Base-by-base conservation (phyloP, 2,113 vertebrate species). In the Bufo bufo region DNA sequence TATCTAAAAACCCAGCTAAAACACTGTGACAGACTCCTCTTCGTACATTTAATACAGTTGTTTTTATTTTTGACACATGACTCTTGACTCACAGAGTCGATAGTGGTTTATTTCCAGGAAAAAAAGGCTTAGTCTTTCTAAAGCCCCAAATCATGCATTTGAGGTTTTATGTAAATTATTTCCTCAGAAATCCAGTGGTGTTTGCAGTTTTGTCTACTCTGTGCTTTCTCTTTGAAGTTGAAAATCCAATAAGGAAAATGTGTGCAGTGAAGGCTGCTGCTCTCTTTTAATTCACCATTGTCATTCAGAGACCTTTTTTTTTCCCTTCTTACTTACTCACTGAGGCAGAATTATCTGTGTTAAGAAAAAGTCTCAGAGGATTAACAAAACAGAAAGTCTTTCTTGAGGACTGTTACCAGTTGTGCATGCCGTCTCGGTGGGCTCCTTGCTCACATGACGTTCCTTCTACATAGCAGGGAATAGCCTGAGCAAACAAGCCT, bases 201-300 rank as follows among this genome's bases (percentile, higher is more conserved):
- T 59, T 87, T 74, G 79, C 63, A 74, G 86, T 87, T 82, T 82
- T 82, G 86, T 83, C 79, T 88, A 12, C 69, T 49, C 43, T 11
- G 14, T 52, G 66, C 10, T 50, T 33, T 75, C 72, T 49, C 80
- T 83, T 83, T 83, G 80, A 88, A 88, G 80, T 83, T 45, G 80
- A 63, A 88, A 88, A 83, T 83, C 79, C 86, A 82, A 83, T 83
- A 88, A 88, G 74, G 80, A 75, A 50, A 77, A 82, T 59, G 43
- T 88, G 86, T 83, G 79, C 66, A 82, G 33, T 59, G 69, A 82
- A 82, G 79, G 78, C 79, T 47, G 86, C 19, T 82, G 78, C 66
- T 75, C 78, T 59, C 78, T 87, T 87, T 82, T 87, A 82, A 87
- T 87, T 87, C 50, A 43, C 50, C 69, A 82, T 82, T 87, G 86